Percentiles rank a stretch among this genome's conserved stretches.
Evolutionary conservation across 2,113 vertebrate genomes (phyloP).

Genomic region (Callionymus lyra): DNA sequence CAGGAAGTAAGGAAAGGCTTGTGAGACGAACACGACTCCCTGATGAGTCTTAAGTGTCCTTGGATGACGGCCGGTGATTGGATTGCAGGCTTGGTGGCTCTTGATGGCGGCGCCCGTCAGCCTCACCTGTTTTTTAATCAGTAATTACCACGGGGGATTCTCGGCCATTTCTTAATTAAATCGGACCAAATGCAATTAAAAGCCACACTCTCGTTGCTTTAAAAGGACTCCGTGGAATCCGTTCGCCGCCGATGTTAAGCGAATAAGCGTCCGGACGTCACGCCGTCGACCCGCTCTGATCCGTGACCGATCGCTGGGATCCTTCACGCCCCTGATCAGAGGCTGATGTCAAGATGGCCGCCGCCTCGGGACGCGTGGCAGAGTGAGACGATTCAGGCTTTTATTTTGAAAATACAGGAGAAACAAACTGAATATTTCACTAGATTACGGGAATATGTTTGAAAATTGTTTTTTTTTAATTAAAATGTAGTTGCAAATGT

Average conservation of each 20-base stretch:
- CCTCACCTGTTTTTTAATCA: slow-evolving; percentile 64
- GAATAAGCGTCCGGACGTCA: slow-evolving; percentile 48
- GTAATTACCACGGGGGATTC: slow-evolving; percentile 62
- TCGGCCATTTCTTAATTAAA: slow-evolving; percentile 64
- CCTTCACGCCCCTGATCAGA: slow-evolving; percentile 25
- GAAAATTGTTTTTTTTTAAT: no score
- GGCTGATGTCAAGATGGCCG: slow-evolving; percentile 20
- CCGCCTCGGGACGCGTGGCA: no score
- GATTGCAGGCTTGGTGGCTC: slow-evolving; percentile 61
- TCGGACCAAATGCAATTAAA: slow-evolving; percentile 65
- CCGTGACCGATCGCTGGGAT: slow-evolving; percentile 33
- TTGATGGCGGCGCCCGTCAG: slow-evolving; percentile 60
- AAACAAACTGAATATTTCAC: no score
- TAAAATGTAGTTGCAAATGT: no score
- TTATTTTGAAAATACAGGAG: background rate
- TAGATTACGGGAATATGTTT: no score
- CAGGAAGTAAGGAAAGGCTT: slow-evolving; percentile 42
- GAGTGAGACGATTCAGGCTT: background rate
- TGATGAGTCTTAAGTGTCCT: slow-evolving; percentile 59
- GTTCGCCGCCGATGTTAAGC: slow-evolving; percentile 52
- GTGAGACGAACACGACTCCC: slow-evolving; percentile 57
- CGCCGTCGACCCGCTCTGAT: slow-evolving; percentile 39
- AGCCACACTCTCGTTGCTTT: slow-evolving; percentile 55
- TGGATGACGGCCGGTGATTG: slow-evolving; percentile 62
- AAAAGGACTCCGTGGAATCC: slow-evolving; percentile 49